Evolutionary conservation across 2,888 invertebrate genomes (phyloP), one percentile per base, ranked within the genome.

Genomic region (Caenorhabditis sp.): DNA sequence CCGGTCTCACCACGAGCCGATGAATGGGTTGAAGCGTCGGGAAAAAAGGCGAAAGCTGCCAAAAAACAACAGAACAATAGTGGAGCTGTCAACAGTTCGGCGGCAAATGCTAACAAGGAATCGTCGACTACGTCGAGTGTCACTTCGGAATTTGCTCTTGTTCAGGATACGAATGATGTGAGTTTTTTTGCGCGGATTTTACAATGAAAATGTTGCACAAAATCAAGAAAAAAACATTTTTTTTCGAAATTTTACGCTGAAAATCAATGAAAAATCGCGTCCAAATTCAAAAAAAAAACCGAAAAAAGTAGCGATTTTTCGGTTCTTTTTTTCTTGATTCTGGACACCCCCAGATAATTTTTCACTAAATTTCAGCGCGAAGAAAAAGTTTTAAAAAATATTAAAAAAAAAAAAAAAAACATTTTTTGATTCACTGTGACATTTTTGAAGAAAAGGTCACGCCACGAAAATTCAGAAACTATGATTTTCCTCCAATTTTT

Each of bases 21-120:
- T 21, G 79, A 82, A 54, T 77, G 77, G 76, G 73, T 64, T 3
- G 78, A 79, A 57, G 81, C 79, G 19, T 66, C 65, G 31, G 72
- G 74, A n/a, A 78, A 76, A 66, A 79, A 76, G 66, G 58, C 26
- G 27, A 73, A 65, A 54, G 14, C 10, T 12, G 14, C 6, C 3
- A 43, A 43, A 17, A 6, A 43, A 17, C 12, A 17, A 17, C 43
- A 43, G 14, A 43, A 43, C 17, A 43, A 3, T 14, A 10, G 3
- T 10, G 43, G 2, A 3, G 14, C 14, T 10, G 14, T 5, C 14
- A 17, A 3, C 3, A 43, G 31, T 53, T 57, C 67, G 26, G 67
- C 53, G 58, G 58, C 12, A 61, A 75, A 69, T 68, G 37, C 37
- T 0, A 58, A 60, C 0, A 65, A 59, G 17, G 59, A 68, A 31